Conservation (phyloP, 2,888 invertebrate species). For the Eupithecia abbreviata region DNA sequence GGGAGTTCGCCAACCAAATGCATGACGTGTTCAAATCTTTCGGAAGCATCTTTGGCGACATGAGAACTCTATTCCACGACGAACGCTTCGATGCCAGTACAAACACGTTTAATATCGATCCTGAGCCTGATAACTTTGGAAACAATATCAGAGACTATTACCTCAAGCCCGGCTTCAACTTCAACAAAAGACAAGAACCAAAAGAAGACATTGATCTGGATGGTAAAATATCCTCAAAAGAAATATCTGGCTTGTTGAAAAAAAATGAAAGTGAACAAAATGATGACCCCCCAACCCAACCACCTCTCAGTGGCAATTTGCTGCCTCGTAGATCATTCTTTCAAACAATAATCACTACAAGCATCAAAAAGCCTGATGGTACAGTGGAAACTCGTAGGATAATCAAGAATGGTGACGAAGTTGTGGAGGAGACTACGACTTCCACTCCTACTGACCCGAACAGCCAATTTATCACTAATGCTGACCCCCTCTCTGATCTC, state of each 20-base stretch:
- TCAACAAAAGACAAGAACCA: slow-evolving; percentile 51
- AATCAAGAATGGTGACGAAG: slow-evolving; percentile 72
- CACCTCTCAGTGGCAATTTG: slow-evolving; percentile 63
- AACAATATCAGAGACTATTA: slow-evolving; percentile 72
- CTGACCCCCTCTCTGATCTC: slow-evolving; percentile 53
- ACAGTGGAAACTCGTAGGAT: slow-evolving; percentile 72
- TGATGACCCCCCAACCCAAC: slow-evolving; percentile 21
- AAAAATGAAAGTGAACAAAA: slow-evolving; percentile 57
- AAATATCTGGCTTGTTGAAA: slow-evolving; percentile 73
- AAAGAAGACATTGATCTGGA: slow-evolving; percentile 72
- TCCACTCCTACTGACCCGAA: slow-evolving; percentile 50
- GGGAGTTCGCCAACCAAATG: slow-evolving; percentile 68
- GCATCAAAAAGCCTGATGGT: slow-evolving; percentile 74
- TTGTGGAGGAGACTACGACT: slow-evolving; percentile 70
- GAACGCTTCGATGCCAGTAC: slow-evolving; percentile 39
- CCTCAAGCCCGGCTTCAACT: slow-evolving; percentile 74
- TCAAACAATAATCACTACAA: slow-evolving; percentile 76
- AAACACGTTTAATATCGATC: slow-evolving; percentile 28
- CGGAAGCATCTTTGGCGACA: slow-evolving; percentile 69
- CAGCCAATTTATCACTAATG: slow-evolving; percentile 52
- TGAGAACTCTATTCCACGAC: slow-evolving; percentile 64
- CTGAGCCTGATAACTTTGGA: slow-evolving; percentile 55
- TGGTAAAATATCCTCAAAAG: slow-evolving; percentile 74
- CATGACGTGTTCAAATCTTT: slow-evolving; percentile 71
- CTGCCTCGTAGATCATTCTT: slow-evolving; percentile 72